phyloP scores from a whole-genome alignment of 2,113 vertebrate species.

The Varanus komodoensis region DNA sequence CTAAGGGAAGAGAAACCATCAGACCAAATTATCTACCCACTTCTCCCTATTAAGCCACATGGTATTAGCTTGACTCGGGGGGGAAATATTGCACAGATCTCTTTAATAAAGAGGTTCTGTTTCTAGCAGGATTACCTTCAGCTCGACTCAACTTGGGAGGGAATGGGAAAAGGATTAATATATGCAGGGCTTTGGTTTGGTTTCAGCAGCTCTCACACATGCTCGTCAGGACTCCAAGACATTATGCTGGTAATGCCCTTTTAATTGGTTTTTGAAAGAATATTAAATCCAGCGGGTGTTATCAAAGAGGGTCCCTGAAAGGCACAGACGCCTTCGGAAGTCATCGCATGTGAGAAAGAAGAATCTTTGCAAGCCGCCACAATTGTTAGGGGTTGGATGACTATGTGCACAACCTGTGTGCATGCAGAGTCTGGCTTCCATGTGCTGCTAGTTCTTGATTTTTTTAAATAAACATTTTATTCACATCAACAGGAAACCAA shows the following conservation, averaged over 20 bases:
- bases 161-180: neutral
- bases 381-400: neutral
- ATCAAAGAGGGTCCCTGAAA: neutral
- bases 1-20: neutral
- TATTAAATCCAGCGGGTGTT: slow-evolving; percentile 3
- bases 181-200: neutral
- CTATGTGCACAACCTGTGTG: neutral
- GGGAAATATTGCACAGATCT: slow-evolving; percentile 13
- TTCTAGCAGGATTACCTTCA: slow-evolving; percentile 21
- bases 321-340: neutral
- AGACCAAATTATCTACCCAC: neutral
- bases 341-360: neutral
- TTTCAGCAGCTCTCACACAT: neutral
- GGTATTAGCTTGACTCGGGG: neutral
- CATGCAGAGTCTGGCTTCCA: neutral
- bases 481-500: neutral
- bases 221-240: neutral
- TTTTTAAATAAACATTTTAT: neutral
- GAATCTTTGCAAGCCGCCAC: neutral
- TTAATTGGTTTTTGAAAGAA: slow-evolving; percentile 35
- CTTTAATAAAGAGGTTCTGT: neutral
- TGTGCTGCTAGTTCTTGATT: neutral
- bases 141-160: neutral
- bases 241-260: slow-evolving; percentile 14
- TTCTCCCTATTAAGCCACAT: neutral